These are phyloP conservation scores for Morpho helenor DNA, from an alignment of 2,888 invertebrate species.

Conservation along the genomic window DNA sequence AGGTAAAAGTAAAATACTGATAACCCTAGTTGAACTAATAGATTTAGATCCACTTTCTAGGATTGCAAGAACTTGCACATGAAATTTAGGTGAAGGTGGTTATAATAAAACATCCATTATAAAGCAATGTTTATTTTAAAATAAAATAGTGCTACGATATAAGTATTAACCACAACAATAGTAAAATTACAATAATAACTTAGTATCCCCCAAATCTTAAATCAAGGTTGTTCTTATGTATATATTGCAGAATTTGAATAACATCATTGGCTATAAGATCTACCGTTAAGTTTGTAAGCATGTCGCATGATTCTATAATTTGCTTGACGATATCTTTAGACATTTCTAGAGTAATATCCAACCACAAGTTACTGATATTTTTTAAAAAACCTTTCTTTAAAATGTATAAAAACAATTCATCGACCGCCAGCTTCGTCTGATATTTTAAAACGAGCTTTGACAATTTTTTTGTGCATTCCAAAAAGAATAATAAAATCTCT, in stretches of 20 bases:
- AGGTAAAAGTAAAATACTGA: too few relatives aligned
- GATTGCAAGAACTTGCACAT: too few relatives aligned
- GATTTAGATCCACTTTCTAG: too few relatives aligned
- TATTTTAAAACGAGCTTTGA: slow-evolving; percentile 63
- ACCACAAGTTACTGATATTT: slow-evolving; percentile 57
- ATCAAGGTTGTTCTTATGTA: slow-evolving; percentile 64
- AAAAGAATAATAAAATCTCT: slow-evolving; percentile 57
- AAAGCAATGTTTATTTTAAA: not conserved
- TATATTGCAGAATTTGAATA: slow-evolving; percentile 54
- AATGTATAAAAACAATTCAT: slow-evolving; percentile 51
- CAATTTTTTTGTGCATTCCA: slow-evolving; percentile 57
- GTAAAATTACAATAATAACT: slow-evolving; percentile 28
- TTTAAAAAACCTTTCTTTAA: slow-evolving; percentile 56
- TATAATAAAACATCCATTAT: not conserved
- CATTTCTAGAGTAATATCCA: slow-evolving; percentile 69
- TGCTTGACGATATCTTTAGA: slow-evolving; percentile 56
- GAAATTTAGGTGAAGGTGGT: not conserved
- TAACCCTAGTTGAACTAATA: too few relatives aligned
- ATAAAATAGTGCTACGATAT: not conserved
- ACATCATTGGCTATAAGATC: slow-evolving; percentile 51
- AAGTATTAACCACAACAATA: slow-evolving; percentile 18
- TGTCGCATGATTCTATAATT: slow-evolving; percentile 57
- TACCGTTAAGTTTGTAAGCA: slow-evolving; percentile 59
- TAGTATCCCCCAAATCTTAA: slow-evolving; percentile 67
- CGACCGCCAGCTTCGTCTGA: slow-evolving; percentile 60